Evolutionary conservation across 2,888 invertebrate species (phyloP), one percentile per base, ranked within the genome.

Genomic region (Nemurella pictetii): DNA sequence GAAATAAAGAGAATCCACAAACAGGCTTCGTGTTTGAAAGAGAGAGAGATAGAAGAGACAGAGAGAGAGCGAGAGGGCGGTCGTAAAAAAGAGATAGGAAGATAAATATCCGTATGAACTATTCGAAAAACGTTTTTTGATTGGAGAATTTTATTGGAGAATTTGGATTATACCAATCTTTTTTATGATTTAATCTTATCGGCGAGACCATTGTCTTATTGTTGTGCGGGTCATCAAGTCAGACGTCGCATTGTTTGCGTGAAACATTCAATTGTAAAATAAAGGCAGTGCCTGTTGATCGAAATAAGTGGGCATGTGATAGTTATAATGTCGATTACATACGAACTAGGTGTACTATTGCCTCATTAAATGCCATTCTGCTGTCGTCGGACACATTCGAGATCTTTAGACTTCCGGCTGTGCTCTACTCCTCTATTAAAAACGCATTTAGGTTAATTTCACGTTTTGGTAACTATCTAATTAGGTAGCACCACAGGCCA

Each of bases 1-100:
- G 35, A 81, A 81, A 81, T 81, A 81, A 81, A 81, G 80, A 81
- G 80, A 81, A 81, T 81, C 80, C 80, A 15, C 55, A 35, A 81
- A 81, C 80, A 81, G 80, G 80, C 32, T 81, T 20, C 32, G 27
- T 27, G 75, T 28, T 27, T 75, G 28, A 28, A n/a, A 75, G 75
- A 75, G 75, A 9, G 27, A 75, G 75, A 27, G 27, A 36, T 7
- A 9, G 55, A 36, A 36, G 7, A 15, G 77, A 77, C 27, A 77
- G 77, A 77, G 77, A 77, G 32, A 80, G 30, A 29, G 80, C 12
- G 26, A n/a, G n/a, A n/a, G n/a, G n/a, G n/a, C n/a, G n/a, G 5
- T 55, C 55, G 55, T 55, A 55, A 82, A 72, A 7, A 72, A 36
- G 12, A 36, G 82, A 29, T n/a, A 28, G 29, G 29, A 36, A 72